Evolutionary conservation across 2,797 vertebrate species (phyloP), one percentile per base, ranked within the genome.

Genomic region (Columba guinea): DNA sequence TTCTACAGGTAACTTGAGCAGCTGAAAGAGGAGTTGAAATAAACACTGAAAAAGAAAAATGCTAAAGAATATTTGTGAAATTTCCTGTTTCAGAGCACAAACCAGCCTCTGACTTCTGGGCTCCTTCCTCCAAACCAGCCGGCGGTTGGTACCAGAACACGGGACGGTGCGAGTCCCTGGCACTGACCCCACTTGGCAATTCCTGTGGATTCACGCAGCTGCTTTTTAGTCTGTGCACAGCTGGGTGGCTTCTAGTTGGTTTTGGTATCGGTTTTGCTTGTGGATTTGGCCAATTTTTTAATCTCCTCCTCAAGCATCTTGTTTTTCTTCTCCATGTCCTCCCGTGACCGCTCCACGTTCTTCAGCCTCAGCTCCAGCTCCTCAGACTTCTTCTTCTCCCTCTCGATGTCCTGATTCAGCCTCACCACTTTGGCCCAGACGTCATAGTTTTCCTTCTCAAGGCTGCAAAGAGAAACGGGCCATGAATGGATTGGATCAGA

Each of bases 401-500:
- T 97, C 85, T 99, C 98, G 56, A 99, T 70, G 23, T 98, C 98
- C 24, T 98, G 96, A 49, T 95, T 98, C 62, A 99, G 98, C 95
- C 98, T 98, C 3, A 98, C 96, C 60, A 99, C 98, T 17, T 98
- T 98, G 70, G 98, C 97, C 89, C 97, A 98, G 69, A 98, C 98
- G 5, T 99, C 98, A 8, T 97, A 98, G 95, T 99, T 99, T 89
- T 98, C 98, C 94, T 98, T 98, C 84, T 98, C 98, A 14, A 99
- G 97, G 70, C 99, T 99, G 97, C 2, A 19, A 81, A 94, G 73
- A 48, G 62, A 95, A 96, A 49, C 0, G 11, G 19, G 71, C 22
- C 2, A 1, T 7, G 52, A 44, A 73, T 76, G 39, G 55, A 11
- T 3, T 59, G 53, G 34, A 7, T 15, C 3, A 4, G 35, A 56